Evolutionary conservation across 2,888 invertebrate genomes (phyloP), one percentile per base, ranked within the genome.

Genomic region (Cosmopolites sordidus): DNA sequence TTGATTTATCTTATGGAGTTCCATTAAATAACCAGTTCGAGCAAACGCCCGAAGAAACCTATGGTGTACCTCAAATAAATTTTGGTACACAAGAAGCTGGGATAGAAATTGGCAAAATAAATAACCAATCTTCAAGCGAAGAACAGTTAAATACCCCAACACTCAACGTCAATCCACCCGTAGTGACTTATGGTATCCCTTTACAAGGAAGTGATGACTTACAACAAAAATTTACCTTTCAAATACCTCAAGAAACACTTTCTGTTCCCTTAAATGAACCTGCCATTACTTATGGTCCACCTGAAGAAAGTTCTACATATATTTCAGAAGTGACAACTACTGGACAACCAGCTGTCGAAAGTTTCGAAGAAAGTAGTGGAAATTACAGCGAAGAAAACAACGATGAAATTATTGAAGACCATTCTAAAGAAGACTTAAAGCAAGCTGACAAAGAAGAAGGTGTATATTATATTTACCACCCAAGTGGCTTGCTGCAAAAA

Each of bases 401-500:
- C 9, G 9, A 9, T 27, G 9, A 27, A 6, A 9, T 5, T 27
- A 9, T 27, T 6, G n/a, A 11, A 3, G 33, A 33, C 11, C 3
- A 33, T 11, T 3, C 12, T 4, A 33, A 33, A 33, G 33, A 33
- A 33, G n/a, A n/a, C 3, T n/a, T 33, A 9, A 5, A 33, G 11
- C 3, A 5, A 6, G 33, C 2, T 3, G n/a, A 12, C 11, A 33
- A 33, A 33, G 70, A 73, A 17, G 64, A 78, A 61, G 83, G 83
- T 4, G 78, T 80, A 18, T 85, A 85, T 69, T 84, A 83, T 68
- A 76, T 84, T 5, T 78, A 84, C 33, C 75, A 84, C 56, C 84
- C 84, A 1, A 78, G 76, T 54, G 80, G 83, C 1, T 77, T 82
- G 59, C 75, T 84, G 1, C 84, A 85, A 62, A 76, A 79, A 51